Conservation (phyloP, 2,797 vertebrate species). For the Amphiprion clarkii region DNA sequence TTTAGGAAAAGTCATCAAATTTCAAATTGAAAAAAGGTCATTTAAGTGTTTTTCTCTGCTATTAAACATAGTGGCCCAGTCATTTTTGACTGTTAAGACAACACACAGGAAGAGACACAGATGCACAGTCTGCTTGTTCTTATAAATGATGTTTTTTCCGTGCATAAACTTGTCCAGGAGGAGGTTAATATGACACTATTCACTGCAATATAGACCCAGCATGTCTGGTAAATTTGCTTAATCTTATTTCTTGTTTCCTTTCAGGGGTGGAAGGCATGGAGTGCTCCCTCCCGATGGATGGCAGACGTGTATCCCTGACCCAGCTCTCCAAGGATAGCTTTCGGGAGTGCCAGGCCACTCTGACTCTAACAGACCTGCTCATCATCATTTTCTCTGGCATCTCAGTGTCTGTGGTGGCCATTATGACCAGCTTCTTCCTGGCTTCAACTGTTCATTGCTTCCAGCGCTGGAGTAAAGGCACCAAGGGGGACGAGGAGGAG, state of each 20-base stretch:
- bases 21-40: too few relatives aligned
- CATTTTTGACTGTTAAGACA: too few relatives aligned
- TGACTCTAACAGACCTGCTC: constrained; percentile 95
- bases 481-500: constrained; percentile 94
- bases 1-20: too few relatives aligned
- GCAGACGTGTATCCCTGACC: constrained; percentile 90
- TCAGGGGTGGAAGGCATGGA: constrained; percentile 94
- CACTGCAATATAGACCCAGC: not conserved
- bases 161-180: constrained; percentile 3
- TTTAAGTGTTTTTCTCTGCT: too few relatives aligned
- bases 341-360: constrained; percentile 93
- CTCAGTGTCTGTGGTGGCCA: constrained; percentile 95
- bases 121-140: not conserved
- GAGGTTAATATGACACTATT: constrained; percentile 7
- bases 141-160: constrained; percentile 4
- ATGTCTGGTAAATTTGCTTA: constrained; percentile 11
- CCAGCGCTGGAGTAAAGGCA: constrained; percentile 96
- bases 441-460: constrained; percentile 98
- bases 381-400: constrained; percentile 99
- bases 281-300: constrained; percentile 93
- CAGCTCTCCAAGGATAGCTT: constrained; percentile 98
- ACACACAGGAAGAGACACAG: not conserved
- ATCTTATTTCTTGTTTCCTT: constrained; percentile 52
- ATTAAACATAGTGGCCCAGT: too few relatives aligned
- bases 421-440: constrained; percentile 98